Base-by-base conservation (phyloP, 1,140 invertebrate species). In the Euschistus heros region DNA sequence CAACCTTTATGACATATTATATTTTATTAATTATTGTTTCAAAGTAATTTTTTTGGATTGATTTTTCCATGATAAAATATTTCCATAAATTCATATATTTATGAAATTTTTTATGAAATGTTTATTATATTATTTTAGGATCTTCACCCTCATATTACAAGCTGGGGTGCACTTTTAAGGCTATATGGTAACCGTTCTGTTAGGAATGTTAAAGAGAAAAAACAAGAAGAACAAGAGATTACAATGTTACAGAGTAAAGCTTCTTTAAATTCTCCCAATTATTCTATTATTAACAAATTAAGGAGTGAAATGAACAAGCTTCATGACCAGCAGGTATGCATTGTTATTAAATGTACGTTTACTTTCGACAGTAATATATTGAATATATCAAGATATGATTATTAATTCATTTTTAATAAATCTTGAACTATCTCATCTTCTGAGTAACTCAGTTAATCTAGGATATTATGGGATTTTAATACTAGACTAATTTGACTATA, bases 151-250 rank as follows among this genome's bases (percentile, higher is more conserved):
- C 91, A 97, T 73, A 90, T 97, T 46, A 84, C 82, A 14, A 93
- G 87, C n/a, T 97, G 94, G 92, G 94, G 94, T 46, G 94, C 93
- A 0, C 79, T 98, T 27, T 75, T 98, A 8, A 81, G 93, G 13
- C 80, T 98, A 22, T 98, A 98, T 76, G 94, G 94, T 50, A 94
- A 91, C 69, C 83, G 88, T 27, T 94, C 92, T 7, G 88, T 94
- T 6, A 95, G 94, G 74, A 91, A 86, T 66, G 87, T 94, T 68
- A 93, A 93, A 74, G 93, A 96, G 72, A 94, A 94, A 75, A 97
- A 97, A 78, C 82, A 90, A 71, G 87, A 95, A 71, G 92, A 97
- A 74, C 90, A 96, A 76, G 89, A 94, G 79, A 95, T 97, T 44
- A 96, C 92, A 1, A 80, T 92, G 47, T 77, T 97, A 13, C 91